These are phyloP conservation scores for Criorhina ranunculi DNA, from an alignment of 2,888 invertebrate genomes.

Conservation along the genomic window DNA sequence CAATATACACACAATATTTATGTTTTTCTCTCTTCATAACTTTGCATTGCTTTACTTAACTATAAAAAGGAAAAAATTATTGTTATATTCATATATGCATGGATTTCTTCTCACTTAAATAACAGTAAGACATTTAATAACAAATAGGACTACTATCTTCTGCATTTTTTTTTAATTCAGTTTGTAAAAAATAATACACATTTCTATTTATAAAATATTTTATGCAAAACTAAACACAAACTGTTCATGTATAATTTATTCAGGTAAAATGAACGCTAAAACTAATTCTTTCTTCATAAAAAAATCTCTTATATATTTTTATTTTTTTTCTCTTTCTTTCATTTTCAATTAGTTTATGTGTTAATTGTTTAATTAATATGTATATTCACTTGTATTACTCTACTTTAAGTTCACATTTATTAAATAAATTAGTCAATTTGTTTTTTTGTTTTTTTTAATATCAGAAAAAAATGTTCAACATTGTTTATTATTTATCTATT, in stretches of 20 bases:
- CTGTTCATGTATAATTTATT: slow-evolving; percentile 40
- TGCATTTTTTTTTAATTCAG: slow-evolving; percentile 35
- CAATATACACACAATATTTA: neutral
- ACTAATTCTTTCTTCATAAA: slow-evolving; percentile 55
- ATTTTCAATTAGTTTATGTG: slow-evolving; percentile 68
- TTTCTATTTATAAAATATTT: slow-evolving; percentile 53
- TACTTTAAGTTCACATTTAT: slow-evolving; percentile 74
- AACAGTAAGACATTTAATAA: slow-evolving; percentile 60
- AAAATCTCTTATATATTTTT: neutral
- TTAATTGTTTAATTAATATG: slow-evolving; percentile 74
- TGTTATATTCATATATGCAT: slow-evolving; percentile 50
- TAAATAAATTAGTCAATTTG: slow-evolving; percentile 74
- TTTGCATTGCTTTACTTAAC: slow-evolving; percentile 59
- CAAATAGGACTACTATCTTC: slow-evolving; percentile 62
- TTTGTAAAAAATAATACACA: slow-evolving; percentile 47
- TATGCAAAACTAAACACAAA: slow-evolving; percentile 62
- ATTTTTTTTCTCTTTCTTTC: slow-evolving; percentile 46
- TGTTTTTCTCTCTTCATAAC: neutral
- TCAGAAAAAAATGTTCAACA: slow-evolving; percentile 79
- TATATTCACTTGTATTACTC: slow-evolving; percentile 66
- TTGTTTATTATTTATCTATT: slow-evolving; percentile 76
- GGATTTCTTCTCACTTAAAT: slow-evolving; percentile 50
- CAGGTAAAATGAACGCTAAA: slow-evolving; percentile 72
- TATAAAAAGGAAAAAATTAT: slow-evolving; percentile 41
- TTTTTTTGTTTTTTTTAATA: slow-evolving; percentile 76